Percentiles rank a stretch among this genome's conserved stretches.
Evolutionary conservation across 2,113 vertebrate species (phyloP).

Genomic region (Notiomystis cincta): DNA sequence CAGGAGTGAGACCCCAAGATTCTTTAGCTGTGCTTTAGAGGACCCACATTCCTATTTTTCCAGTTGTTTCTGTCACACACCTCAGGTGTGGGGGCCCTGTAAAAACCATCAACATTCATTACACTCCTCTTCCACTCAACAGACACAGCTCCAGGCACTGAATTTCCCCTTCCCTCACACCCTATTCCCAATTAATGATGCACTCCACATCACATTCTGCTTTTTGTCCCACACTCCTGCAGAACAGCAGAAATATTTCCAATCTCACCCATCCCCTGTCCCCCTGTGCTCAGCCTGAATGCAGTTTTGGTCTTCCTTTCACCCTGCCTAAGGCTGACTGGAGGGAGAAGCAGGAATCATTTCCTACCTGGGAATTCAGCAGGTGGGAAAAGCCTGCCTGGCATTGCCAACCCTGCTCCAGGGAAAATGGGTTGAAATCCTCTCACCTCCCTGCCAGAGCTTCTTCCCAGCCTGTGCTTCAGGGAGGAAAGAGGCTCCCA

Average conservation of each 20-base stretch:
- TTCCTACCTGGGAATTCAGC: not conserved
- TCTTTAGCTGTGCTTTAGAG: not conserved
- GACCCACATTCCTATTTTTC: not conserved
- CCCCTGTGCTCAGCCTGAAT: not conserved
- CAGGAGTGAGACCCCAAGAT: no score
- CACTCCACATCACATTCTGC: not conserved
- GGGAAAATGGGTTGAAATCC: not conserved
- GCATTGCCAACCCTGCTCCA: not conserved
- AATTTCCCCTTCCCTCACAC: not conserved
- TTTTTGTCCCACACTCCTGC: not conserved
- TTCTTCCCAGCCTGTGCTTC: not conserved
- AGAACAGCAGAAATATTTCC: not conserved
- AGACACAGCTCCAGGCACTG: not conserved
- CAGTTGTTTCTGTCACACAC: not conserved
- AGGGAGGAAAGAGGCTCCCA: not conserved
- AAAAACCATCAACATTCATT: not conserved
- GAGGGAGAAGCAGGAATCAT: not conserved
- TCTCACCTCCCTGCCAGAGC: not conserved
- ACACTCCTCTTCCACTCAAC: not conserved
- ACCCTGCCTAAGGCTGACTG: not conserved
- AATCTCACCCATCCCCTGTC: no score
- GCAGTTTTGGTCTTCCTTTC: not conserved
- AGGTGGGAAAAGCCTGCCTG: not conserved
- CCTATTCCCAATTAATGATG: not conserved
- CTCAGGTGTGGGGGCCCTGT: not conserved